A percentile compares a stretch with the other conserved stretches of the same genome.
Evolutionary conservation across 2,113 vertebrate genomes (phyloP).

Genomic region (Crypturellus undulatus): DNA sequence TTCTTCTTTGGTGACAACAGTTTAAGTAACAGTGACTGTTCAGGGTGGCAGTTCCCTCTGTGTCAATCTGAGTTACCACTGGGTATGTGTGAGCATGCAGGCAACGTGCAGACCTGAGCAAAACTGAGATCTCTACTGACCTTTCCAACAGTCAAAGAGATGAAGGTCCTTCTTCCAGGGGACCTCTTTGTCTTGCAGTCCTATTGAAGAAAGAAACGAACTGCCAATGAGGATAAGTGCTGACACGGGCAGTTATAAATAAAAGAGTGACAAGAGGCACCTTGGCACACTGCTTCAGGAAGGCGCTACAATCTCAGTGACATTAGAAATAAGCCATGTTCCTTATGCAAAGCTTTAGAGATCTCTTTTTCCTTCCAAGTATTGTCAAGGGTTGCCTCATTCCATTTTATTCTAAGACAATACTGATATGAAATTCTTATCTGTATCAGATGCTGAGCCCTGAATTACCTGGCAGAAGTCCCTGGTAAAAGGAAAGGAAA

Average conservation of each 20-base stretch:
- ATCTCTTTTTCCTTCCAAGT: not conserved
- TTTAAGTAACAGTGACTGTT: not conserved
- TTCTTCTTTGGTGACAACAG: not conserved
- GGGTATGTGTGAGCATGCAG: not conserved
- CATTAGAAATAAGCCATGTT: not conserved
- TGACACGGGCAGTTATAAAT: not conserved
- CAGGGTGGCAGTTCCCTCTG: rapidly evolving
- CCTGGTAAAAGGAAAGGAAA: not conserved
- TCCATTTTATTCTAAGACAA: not conserved
- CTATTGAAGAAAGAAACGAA: conserved; percentile 40
- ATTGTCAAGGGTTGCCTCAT: not conserved
- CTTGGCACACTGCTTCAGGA: rapidly evolving
- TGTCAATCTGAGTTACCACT: rapidly evolving
- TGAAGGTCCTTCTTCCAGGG: conserved; percentile 84
- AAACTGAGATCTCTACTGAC: not conserved
- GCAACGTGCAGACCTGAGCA: rapidly evolving
- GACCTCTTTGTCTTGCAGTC: conserved; percentile 83
- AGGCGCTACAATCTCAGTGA: not conserved
- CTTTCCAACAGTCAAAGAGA: conserved; percentile 85
- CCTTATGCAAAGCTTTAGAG: not conserved
- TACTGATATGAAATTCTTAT: not conserved
- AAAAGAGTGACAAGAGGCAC: not conserved
- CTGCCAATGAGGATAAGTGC: not conserved
- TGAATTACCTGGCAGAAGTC: not conserved
- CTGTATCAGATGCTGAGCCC: not conserved